phyloP scores from a whole-genome alignment of 2,888 invertebrate genomes.

The Pegoplata infirma region DNA sequence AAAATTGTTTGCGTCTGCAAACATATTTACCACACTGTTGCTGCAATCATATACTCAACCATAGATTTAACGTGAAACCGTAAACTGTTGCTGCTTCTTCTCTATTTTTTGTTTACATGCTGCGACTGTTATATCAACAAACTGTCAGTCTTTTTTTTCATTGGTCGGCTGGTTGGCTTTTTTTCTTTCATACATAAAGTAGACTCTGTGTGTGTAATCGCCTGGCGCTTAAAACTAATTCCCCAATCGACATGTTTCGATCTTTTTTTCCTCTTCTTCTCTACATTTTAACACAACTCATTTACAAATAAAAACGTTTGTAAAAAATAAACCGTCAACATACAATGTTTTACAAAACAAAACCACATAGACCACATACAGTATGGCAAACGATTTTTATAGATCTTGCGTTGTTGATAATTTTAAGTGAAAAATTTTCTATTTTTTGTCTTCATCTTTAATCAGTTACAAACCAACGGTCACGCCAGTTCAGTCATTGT shows the following conservation, averaged over 20 bases:
- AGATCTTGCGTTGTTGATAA: constrained; percentile 44
- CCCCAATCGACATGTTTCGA: constrained; percentile 76
- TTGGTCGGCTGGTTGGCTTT: neutral
- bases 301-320: neutral
- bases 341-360: constrained; percentile 25
- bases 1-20: too few species aligned
- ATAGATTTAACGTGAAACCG: too few species aligned
- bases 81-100: neutral
- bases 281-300: constrained; percentile 4
- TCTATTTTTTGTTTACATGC: neutral
- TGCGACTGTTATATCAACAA: neutral
- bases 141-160: constrained; percentile 20
- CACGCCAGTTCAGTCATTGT: constrained; percentile 31
- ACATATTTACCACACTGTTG: too few species aligned
- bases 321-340: constrained; percentile 9
- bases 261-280: constrained; percentile 56
- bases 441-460: constrained; percentile 6
- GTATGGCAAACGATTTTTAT: constrained; percentile 16
- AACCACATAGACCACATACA: constrained; percentile 13
- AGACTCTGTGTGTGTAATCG: constrained; percentile 51
- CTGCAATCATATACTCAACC: too few species aligned
- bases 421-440: constrained; percentile 18
- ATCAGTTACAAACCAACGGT: constrained; percentile 21
- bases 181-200: constrained; percentile 9
- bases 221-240: constrained; percentile 74